Percentiles rank a stretch among this genome's conserved stretches.
These are phyloP conservation scores for Heliocidaris tuberculata DNA, from an alignment of 35 echinoderm and acorn worm genomes.

Conservation along the genomic window DNA sequence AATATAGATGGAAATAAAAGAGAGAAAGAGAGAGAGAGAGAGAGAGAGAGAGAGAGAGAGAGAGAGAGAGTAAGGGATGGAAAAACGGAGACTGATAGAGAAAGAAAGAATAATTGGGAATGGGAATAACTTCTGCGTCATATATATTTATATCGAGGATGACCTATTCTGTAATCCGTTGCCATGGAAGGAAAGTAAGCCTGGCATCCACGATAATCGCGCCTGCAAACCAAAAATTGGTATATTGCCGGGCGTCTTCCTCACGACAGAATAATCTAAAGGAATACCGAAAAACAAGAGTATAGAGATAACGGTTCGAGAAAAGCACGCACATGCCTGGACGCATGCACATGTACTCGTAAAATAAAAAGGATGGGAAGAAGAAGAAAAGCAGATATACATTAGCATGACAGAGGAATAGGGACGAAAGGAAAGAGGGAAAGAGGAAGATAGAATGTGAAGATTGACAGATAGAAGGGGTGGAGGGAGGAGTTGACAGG, in stretches of 20 bases:
- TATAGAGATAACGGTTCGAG: no score
- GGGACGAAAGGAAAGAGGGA: no score
- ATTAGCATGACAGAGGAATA: no score
- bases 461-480: no score
- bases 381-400: no score
- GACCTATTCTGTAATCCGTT: constrained; percentile 8
- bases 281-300: not conserved
- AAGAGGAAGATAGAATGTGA: no score
- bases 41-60: no score
- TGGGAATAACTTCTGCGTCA: not conserved
- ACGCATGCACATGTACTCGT: no score
- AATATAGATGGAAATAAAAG: not conserved
- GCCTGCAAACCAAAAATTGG: constrained; percentile 10
- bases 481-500: not conserved
- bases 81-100: no score
- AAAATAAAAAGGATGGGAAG: no score
- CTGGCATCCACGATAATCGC: not conserved
- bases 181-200: not conserved
- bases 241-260: not conserved
- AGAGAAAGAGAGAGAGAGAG: not conserved
- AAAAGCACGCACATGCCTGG: no score
- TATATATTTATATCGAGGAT: not conserved
- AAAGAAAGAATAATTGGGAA: not conserved
- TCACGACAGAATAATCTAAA: not conserved
- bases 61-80: no score